Base-by-base conservation (phyloP, 1,140 invertebrate genomes). In the Drosophila lacertosa region DNA sequence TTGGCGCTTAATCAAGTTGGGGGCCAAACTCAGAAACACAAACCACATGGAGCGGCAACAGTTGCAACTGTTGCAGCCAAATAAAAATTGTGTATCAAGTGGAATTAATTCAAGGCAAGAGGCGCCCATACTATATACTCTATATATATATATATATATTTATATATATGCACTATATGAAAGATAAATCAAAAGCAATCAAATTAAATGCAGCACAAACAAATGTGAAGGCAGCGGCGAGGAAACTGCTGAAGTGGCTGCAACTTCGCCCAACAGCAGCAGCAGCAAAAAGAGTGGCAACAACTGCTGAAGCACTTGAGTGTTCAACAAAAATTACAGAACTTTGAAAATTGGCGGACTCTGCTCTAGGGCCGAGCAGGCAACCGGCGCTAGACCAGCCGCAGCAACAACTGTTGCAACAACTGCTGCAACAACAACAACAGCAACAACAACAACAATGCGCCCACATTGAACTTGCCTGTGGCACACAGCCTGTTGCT, bases 161-260 rank as follows among this genome's bases (percentile, higher is more conserved):
- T 29, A 29, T 29, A 7, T 29, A 29, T 29, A 7, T 29, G 47
- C 22, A 20, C 18, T 53, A 40, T 66, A 39, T 60, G 48, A 54
- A 82, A 74, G 74, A 79, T 86, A 78, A 86, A 86, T 86, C 86
- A 88, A 86, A 86, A 82, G 82, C 82, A 88, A 88, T 88, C 82
- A 88, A 88, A 88, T 88, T 88, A 88, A 82, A 88, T 88, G 77
- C 82, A 82, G 45, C 59, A 66, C 74, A 80, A 81, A 86, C 58
- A 81, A 58, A 79, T 35, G 47, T 11, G 40, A 11, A 40, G 50
- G 51, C 50, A 57, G 29, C 55, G 48, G 42, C 3, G 63, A 42
- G 62, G 54, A 71, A 71, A 58, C 35, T 53, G 32, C 39, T 53
- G 32, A 71, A 71, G 62, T 60, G 68, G 48, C 47, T 40, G 45